A percentile compares a stretch with the other conserved stretches of the same genome.
Evolutionary conservation across 1,140 invertebrate genomes (phyloP).

Genomic region (Conus ventricosus): DNA sequence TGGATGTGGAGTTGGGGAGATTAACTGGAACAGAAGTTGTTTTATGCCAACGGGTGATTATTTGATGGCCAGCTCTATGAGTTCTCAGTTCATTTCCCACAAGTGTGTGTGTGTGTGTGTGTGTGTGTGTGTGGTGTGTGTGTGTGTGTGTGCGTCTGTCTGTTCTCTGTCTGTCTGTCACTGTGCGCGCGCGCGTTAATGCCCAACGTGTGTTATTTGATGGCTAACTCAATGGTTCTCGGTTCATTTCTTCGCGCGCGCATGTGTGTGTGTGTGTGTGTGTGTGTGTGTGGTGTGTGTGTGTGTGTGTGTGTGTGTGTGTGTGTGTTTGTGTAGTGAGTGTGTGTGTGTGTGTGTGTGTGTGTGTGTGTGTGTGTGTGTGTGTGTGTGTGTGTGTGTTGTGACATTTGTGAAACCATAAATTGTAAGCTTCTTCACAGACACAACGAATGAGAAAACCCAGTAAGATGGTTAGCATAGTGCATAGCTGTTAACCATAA

Average conservation of each 20-base stretch:
- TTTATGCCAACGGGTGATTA: too few species aligned
- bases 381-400: background rate
- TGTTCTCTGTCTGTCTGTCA: too few species aligned
- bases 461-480: too few species aligned
- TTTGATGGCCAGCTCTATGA: too few species aligned
- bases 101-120: background rate
- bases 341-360: background rate
- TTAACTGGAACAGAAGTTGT: too few species aligned
- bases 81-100: background rate
- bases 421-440: too few species aligned
- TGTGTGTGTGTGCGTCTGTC: background rate
- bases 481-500: too few species aligned
- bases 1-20: too few species aligned
- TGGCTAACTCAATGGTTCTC: background rate
- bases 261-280: background rate
- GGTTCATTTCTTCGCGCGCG: background rate
- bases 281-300: constrained; percentile 9
- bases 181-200: too few species aligned
- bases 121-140: constrained; percentile 15
- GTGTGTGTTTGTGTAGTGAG: background rate
- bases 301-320: background rate
- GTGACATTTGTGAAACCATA: background rate
- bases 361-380: background rate
- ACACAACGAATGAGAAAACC: too few species aligned
- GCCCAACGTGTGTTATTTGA: too few species aligned